These are phyloP conservation scores for Cephus pulcher DNA, from an alignment of 2,888 invertebrate species.

Conservation along the genomic window DNA sequence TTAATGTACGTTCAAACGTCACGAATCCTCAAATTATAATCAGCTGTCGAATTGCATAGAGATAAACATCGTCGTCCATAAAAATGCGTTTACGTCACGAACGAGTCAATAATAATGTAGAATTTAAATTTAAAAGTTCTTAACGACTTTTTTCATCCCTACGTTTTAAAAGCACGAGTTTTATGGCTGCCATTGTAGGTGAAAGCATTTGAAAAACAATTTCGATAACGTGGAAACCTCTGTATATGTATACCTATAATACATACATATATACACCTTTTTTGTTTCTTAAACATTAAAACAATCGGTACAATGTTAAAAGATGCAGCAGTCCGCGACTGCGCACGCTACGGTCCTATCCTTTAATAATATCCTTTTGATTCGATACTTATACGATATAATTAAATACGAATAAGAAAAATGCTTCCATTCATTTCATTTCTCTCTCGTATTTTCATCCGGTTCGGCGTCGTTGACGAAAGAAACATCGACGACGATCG, in stretches of 20 bases:
- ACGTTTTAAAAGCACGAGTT: background rate
- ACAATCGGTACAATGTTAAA: conserved; percentile 23
- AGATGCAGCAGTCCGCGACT: conserved; percentile 1
- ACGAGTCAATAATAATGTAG: no score
- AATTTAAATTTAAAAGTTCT: no score
- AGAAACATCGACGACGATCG: conserved; percentile 6
- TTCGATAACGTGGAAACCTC: conserved; percentile 11
- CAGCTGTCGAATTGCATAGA: no score
- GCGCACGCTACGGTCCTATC: conserved; percentile 3
- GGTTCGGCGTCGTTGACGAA: conserved; percentile 22
- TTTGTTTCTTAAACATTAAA: conserved; percentile 29
- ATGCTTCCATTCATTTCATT: conserved; percentile 23
- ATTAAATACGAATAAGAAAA: conserved; percentile 32
- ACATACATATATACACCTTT: conserved; percentile 40
- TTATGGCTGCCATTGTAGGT: background rate
- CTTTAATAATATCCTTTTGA: conserved; percentile 32
- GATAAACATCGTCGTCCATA: no score
- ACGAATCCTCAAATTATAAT: background rate
- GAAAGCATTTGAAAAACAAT: background rate
- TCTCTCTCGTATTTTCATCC: background rate
- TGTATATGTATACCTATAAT: conserved; percentile 30
- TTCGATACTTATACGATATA: conserved; percentile 36
- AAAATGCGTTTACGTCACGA: no score
- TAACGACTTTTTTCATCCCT: background rate
- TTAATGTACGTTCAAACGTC: background rate